Percentiles rank a stretch among this genome's conserved stretches.
Conservation (phyloP, 2,888 invertebrate species). For the Drosophila fulvimacula region DNA sequence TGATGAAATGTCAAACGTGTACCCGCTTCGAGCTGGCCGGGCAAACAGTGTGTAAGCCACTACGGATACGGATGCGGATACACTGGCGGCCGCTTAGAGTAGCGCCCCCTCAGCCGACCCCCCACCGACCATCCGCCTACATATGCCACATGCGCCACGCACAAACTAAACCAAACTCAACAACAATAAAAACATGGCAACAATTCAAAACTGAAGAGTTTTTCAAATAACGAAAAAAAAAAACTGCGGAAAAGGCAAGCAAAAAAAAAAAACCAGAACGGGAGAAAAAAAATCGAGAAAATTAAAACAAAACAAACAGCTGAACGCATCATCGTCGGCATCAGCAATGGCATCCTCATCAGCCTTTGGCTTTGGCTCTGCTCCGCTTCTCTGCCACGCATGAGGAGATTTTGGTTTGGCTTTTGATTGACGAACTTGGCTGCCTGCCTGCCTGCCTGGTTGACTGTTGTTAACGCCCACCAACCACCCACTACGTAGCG, state of each 20-base stretch:
- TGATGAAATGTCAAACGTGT: constrained; percentile 81
- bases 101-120: constrained; percentile 28
- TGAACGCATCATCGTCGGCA: constrained; percentile 60
- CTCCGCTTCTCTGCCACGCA: constrained; percentile 74
- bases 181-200: constrained; percentile 82
- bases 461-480: constrained; percentile 23
- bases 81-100: constrained; percentile 52
- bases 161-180: constrained; percentile 81
- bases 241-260: constrained; percentile 54
- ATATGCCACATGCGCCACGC: constrained; percentile 52
- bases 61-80: constrained; percentile 67
- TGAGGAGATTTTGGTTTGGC: constrained; percentile 83
- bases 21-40: constrained; percentile 33
- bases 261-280: constrained; percentile 45
- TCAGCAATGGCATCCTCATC: constrained; percentile 58
- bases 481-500: constrained; percentile 5
- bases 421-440: constrained; percentile 80
- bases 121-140: constrained; percentile 1
- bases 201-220: constrained; percentile 85
- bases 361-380: constrained; percentile 70
- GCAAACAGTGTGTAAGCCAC: constrained; percentile 38
- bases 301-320: constrained; percentile 83
- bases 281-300: constrained; percentile 79
- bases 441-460: constrained; percentile 28
- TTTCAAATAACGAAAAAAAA: constrained; percentile 84